Percentiles rank a stretch among this genome's conserved stretches.
These are phyloP conservation scores for Vireo altiloquus DNA, from an alignment of 2,113 vertebrate species.

Conservation along the genomic window DNA sequence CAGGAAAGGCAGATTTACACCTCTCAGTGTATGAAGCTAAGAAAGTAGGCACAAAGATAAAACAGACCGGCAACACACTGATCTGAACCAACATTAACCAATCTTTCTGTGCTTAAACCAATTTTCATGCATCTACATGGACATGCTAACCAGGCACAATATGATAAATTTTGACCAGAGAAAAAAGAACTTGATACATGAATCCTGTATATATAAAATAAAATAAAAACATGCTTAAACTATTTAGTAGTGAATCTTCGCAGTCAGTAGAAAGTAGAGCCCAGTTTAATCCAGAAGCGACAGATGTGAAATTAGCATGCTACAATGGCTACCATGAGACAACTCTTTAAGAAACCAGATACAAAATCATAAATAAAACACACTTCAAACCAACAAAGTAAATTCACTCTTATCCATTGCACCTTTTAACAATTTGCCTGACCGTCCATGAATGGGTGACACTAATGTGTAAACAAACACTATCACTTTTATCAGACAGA, in stretches of 20 bases:
- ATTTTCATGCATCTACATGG: not conserved
- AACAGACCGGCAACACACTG: not conserved
- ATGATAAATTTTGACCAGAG: not conserved
- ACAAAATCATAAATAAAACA: not conserved
- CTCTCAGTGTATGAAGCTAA: not conserved
- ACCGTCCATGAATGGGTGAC: not conserved
- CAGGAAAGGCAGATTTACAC: not conserved
- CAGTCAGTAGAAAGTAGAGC: not conserved
- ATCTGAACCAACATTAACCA: not conserved
- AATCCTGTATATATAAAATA: not conserved
- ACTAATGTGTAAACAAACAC: not conserved
- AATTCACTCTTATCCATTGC: not conserved
- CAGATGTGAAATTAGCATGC: not conserved
- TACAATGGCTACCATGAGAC: not conserved
- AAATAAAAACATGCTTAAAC: not conserved
- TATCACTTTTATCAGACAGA: not conserved
- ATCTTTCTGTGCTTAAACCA: not conserved
- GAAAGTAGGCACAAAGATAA: not conserved
- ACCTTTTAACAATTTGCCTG: not conserved
- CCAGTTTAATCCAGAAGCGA: not conserved
- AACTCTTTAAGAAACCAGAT: not conserved
- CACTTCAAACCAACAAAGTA: not conserved
- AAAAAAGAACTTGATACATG: not conserved
- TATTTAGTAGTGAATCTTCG: not conserved
- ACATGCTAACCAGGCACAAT: not conserved